A percentile compares a stretch with the other conserved stretches of the same genome.
Evolutionary conservation across 1,140 invertebrate genomes (phyloP).

Genomic region (Drosophila sechellia): DNA sequence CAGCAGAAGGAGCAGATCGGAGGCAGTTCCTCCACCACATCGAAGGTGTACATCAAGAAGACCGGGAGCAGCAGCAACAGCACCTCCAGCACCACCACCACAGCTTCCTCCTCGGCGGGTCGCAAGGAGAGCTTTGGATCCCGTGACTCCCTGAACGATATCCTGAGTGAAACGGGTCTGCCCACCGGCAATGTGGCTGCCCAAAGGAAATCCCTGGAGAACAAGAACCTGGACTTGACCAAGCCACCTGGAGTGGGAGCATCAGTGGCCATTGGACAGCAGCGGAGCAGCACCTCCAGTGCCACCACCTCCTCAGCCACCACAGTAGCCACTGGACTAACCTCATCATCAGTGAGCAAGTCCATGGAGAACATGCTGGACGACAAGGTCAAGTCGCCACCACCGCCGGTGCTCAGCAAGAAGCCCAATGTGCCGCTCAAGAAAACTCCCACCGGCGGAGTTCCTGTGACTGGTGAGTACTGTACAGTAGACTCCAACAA

Average conservation of each 20-base stretch:
- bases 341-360: constrained; percentile 67
- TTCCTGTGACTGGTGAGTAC: constrained; percentile 84
- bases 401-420: constrained; percentile 85
- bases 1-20: constrained; percentile 53
- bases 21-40: constrained; percentile 55
- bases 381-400: constrained; percentile 79
- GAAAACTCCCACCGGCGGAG: constrained; percentile 86
- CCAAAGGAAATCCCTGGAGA: constrained; percentile 85
- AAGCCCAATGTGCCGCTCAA: constrained; percentile 88
- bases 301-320: constrained; percentile 23
- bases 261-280: constrained; percentile 31
- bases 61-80: constrained; percentile 63
- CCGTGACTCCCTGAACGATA: constrained; percentile 83
- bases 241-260: constrained; percentile 60
- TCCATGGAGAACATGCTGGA: constrained; percentile 78
- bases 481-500: too few relatives aligned
- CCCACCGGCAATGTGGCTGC: constrained; percentile 84
- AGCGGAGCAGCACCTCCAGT: constrained; percentile 39
- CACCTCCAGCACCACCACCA: constrained; percentile 43
- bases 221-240: constrained; percentile 79
- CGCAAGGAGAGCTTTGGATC: constrained; percentile 84
- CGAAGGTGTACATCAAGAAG: constrained; percentile 82
- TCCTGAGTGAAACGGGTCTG: constrained; percentile 78
- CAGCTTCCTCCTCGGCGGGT: constrained; percentile 57
- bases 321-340: constrained; percentile 3